Evolutionary conservation across 1,140 invertebrate species (phyloP).

Genomic region (Drosophila parabipectinata): DNA sequence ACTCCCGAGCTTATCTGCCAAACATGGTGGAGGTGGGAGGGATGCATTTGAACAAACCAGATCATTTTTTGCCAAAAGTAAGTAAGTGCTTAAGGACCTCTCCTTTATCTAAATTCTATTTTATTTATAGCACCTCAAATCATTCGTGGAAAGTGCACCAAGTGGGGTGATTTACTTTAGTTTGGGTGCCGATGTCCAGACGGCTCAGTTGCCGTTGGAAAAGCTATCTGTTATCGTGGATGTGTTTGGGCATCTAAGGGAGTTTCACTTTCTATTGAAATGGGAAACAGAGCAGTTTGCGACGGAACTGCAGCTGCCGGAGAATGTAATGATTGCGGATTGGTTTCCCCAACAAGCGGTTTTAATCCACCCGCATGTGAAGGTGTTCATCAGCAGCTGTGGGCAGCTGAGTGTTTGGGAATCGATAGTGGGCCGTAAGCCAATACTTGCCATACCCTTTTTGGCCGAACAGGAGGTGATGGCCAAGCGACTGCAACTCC

Average conservation of each 20-base stretch:
- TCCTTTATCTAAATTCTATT: background rate
- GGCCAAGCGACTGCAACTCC: constrained; percentile 79
- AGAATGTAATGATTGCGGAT: constrained; percentile 87
- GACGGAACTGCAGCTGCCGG: constrained; percentile 79
- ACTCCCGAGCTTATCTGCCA: constrained; percentile 86
- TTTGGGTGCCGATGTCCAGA: constrained; percentile 87
- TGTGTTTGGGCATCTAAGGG: constrained; percentile 85
- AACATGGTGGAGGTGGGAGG: constrained; percentile 87
- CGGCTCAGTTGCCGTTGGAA: constrained; percentile 85
- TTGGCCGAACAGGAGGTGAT: constrained; percentile 86
- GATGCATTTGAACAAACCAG: constrained; percentile 64
- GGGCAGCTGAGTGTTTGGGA: constrained; percentile 87
- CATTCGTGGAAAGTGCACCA: constrained; percentile 85
- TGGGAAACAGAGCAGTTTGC: constrained; percentile 86
- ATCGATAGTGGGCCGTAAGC: constrained; percentile 86
- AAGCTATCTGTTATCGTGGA: constrained; percentile 84
- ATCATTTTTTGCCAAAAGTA: constrained; percentile 56
- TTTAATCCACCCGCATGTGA: constrained; percentile 85
- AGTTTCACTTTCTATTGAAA: constrained; percentile 87
- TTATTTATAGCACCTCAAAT: constrained; percentile 69
- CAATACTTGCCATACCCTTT: constrained; percentile 87
- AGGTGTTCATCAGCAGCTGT: constrained; percentile 88
- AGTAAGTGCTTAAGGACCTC: background rate
- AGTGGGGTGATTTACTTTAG: constrained; percentile 87
- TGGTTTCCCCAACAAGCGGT: constrained; percentile 91